Evolutionary conservation across 2,113 vertebrate species (phyloP).

Genomic region (Puntigrus tetrazona): DNA sequence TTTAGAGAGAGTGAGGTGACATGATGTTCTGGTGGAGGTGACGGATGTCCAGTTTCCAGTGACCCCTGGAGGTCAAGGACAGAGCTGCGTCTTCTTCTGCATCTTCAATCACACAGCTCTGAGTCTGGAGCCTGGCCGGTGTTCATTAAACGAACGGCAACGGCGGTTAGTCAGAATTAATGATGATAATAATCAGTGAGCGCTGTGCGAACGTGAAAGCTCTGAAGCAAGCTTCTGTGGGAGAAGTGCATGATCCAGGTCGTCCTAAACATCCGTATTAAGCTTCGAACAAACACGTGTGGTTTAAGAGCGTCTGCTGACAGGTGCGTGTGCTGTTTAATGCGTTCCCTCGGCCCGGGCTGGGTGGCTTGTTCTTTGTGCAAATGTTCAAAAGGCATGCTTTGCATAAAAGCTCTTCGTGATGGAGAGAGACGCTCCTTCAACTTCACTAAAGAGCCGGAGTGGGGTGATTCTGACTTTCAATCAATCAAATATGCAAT

Average conservation of each 20-base stretch:
- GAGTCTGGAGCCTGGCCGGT: background rate
- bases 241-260: background rate
- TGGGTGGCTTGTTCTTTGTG: background rate
- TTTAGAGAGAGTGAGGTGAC: slow-evolving; percentile 39
- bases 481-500: no score
- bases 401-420: background rate
- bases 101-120: no score
- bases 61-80: background rate
- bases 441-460: no score
- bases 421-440: no score
- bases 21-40: background rate
- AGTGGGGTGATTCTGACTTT: background rate
- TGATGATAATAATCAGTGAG: no score
- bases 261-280: background rate
- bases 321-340: background rate
- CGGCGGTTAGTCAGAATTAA: background rate
- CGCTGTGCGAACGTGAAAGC: no score
- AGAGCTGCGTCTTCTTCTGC: background rate
- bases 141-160: background rate
- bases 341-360: background rate
- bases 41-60: background rate
- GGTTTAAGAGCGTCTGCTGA: no score
- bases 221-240: background rate
- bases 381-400: background rate
- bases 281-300: background rate